phyloP scores from a whole-genome alignment of 2,888 invertebrate genomes.

The Dexiosoma caninum region DNA sequence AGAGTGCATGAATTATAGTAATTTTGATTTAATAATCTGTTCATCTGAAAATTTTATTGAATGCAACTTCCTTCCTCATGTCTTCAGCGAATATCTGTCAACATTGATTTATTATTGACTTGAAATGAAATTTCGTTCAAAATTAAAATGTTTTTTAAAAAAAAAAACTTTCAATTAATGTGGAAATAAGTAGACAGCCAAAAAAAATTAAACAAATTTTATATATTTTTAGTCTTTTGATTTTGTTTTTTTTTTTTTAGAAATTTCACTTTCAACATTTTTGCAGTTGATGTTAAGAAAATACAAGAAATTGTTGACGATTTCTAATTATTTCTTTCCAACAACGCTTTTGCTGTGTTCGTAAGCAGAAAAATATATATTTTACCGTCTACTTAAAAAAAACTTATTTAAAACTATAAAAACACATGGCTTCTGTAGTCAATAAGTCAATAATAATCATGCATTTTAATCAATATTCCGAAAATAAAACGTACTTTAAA shows the following conservation, averaged over 20 bases:
- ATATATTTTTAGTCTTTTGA: too few species aligned
- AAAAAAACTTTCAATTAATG: constrained; percentile 35
- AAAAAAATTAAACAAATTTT: background rate
- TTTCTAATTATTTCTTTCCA: constrained; percentile 55
- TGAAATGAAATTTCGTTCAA: constrained; percentile 6
- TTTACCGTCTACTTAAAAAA: background rate
- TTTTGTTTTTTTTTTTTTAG: background rate
- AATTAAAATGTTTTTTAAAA: background rate
- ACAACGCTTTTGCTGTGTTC: background rate
- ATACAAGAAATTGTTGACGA: constrained; percentile 45
- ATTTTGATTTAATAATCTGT: background rate
- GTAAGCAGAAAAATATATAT: constrained; percentile 2
- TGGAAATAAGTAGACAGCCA: background rate
- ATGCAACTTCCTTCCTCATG: constrained; percentile 49
- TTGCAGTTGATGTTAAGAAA: constrained; percentile 49
- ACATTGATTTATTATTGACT: background rate
- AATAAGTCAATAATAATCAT: constrained; percentile 29
- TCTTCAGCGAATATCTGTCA: background rate
- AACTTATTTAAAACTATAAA: background rate
- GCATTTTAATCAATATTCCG: constrained; percentile 49
- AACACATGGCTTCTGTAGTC: constrained; percentile 25
- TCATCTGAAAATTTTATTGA: background rate
- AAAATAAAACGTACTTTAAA: background rate
- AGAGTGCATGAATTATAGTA: constrained; percentile 22
- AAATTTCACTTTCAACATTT: constrained; percentile 57